phyloP scores from a whole-genome alignment of 2,113 vertebrate species.

The Oreochromis niloticus region DNA sequence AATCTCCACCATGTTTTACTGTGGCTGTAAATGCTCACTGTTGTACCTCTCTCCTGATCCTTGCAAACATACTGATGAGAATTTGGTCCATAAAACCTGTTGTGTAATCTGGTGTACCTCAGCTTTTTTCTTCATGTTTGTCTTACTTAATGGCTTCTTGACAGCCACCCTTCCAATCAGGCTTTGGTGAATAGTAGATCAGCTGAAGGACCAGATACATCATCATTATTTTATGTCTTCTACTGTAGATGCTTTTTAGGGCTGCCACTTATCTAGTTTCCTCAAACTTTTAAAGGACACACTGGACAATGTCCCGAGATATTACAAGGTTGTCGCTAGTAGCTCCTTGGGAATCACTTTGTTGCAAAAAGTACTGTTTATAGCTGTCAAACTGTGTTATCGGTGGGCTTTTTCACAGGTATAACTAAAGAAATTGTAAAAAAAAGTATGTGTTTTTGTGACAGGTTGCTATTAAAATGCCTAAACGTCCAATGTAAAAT shows the following conservation, averaged over 20 bases:
- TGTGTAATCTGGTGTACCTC: not conserved
- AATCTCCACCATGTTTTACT: not conserved
- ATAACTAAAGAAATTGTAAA: not conserved
- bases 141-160: not conserved
- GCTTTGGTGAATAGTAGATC: not conserved
- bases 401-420: not conserved
- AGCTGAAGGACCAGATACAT: not conserved
- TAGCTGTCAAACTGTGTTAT: not conserved
- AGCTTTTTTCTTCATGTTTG: not conserved
- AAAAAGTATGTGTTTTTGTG: not conserved
- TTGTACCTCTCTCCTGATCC: not conserved
- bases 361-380: not conserved
- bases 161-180: not conserved
- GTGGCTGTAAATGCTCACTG: not conserved
- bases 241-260: not conserved
- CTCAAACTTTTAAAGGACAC: not conserved
- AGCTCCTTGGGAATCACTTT: not conserved
- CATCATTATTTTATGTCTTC: not conserved
- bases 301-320: not conserved
- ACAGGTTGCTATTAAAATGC: not conserved
- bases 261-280: not conserved
- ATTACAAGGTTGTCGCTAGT: not conserved
- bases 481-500: fast-evolving
- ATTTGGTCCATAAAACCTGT: not conserved
- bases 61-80: not conserved